Conservation (phyloP, 2,888 invertebrate genomes). For the Clanis bilineata region DNA sequence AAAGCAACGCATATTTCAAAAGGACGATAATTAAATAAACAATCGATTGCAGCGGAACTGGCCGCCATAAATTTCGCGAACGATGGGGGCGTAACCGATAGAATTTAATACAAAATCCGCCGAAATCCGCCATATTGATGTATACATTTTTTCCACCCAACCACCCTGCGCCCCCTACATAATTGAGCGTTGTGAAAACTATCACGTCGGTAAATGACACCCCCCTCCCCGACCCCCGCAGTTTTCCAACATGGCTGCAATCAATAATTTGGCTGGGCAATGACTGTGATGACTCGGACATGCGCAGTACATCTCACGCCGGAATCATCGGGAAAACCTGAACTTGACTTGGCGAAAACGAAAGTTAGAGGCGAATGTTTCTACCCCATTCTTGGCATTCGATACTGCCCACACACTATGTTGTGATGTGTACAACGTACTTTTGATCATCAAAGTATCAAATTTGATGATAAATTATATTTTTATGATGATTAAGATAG, state of each 20-base stretch:
- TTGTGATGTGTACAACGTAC: neutral
- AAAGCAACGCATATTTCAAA: constrained; percentile 25
- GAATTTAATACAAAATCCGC: constrained; percentile 75
- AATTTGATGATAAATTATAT: neutral
- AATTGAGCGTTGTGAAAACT: constrained; percentile 81
- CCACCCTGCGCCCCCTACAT: constrained; percentile 59
- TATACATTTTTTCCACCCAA: constrained; percentile 67
- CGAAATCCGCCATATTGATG: constrained; percentile 74
- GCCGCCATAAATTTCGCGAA: constrained; percentile 57
- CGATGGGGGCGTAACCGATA: constrained; percentile 64
- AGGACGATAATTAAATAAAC: constrained; percentile 49
- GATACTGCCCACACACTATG: constrained; percentile 32
- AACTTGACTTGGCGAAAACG: constrained; percentile 82
- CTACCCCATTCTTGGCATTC: constrained; percentile 74
- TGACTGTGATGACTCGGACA: constrained; percentile 80
- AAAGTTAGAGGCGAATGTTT: constrained; percentile 78
- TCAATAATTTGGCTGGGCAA: constrained; percentile 82
- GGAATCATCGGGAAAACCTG: constrained; percentile 77
- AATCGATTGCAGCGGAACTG: constrained; percentile 51
- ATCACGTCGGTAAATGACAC: constrained; percentile 77
- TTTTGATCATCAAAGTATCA: neutral
- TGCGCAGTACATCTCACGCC: constrained; percentile 54
- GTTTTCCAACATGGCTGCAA: constrained; percentile 79
- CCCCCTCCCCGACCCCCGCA: constrained; percentile 51
- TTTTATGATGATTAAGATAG: neutral